These are phyloP conservation scores for Scotopteryx bipunctaria DNA, from an alignment of 2,888 invertebrate genomes.

Conservation along the genomic window DNA sequence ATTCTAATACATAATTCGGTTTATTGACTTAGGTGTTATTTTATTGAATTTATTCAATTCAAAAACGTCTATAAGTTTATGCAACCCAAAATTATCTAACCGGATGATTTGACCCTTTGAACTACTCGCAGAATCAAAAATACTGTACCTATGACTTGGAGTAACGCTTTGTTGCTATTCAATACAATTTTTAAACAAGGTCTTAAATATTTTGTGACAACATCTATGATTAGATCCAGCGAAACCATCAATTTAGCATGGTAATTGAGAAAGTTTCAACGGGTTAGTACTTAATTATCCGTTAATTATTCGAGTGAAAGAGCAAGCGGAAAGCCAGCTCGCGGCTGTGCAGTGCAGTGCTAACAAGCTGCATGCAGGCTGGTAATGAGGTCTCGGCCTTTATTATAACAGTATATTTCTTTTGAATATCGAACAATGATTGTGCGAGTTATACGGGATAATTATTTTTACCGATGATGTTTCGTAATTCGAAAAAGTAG, in stretches of 20 bases:
- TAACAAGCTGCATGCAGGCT: constrained; percentile 8
- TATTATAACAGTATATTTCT: not conserved
- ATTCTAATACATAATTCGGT: not conserved
- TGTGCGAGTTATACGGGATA: too few species aligned
- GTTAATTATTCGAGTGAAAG: constrained; percentile 37
- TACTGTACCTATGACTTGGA: too few species aligned
- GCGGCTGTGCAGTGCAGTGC: constrained; percentile 2
- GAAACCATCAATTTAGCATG: constrained; percentile 1
- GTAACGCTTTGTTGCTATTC: too few species aligned
- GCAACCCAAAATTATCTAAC: too few species aligned
- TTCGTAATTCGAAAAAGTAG: too few species aligned
- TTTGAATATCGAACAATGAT: too few species aligned
- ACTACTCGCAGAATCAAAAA: too few species aligned
- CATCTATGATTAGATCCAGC: not conserved
- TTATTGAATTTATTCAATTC: not conserved
- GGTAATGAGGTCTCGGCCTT: constrained; percentile 20
- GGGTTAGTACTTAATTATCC: constrained; percentile 50
- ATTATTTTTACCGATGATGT: too few species aligned
- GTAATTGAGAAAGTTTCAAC: constrained; percentile 15
- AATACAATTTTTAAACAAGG: too few species aligned
- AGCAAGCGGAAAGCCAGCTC: constrained; percentile 12
- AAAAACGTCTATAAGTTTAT: too few species aligned
- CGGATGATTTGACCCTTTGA: too few species aligned
- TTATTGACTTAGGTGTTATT: not conserved
- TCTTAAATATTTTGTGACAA: too few species aligned